These are phyloP conservation scores for Gobio gobio DNA, from an alignment of 2,113 vertebrate species.

Conservation along the genomic window DNA sequence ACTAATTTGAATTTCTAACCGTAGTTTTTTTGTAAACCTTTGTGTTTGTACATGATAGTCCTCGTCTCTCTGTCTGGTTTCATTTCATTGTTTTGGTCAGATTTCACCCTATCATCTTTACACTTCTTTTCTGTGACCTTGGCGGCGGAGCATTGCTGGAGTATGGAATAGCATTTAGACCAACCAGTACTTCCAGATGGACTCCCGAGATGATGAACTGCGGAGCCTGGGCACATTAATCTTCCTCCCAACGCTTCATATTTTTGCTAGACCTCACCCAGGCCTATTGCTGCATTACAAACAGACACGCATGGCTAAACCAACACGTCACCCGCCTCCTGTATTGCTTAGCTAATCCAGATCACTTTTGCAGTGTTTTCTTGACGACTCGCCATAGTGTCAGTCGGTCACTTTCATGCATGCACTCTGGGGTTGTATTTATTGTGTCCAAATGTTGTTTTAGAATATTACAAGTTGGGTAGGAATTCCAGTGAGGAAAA, in stretches of 20 bases:
- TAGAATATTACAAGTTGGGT: no score
- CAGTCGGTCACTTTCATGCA: neutral
- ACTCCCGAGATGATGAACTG: slow-evolving; percentile 75
- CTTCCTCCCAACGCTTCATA: slow-evolving; percentile 60
- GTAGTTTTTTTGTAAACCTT: neutral
- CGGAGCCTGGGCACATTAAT: slow-evolving; percentile 68
- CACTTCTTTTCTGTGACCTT: slow-evolving; percentile 69
- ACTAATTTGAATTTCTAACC: neutral
- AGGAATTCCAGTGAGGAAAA: no score
- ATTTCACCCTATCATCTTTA: slow-evolving; percentile 52
- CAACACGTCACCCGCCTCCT: slow-evolving; percentile 25
- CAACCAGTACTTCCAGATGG: slow-evolving; percentile 64
- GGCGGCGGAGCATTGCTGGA: slow-evolving; percentile 56
- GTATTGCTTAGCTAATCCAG: slow-evolving; percentile 6
- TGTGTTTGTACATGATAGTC: slow-evolving; percentile 36
- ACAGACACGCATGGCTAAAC: slow-evolving; percentile 39
- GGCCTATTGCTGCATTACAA: slow-evolving; percentile 51
- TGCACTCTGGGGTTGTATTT: neutral
- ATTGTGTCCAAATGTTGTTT: no score
- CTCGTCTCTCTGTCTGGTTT: neutral
- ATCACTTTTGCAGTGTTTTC: slow-evolving; percentile 26
- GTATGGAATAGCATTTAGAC: slow-evolving; percentile 63
- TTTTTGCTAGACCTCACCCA: slow-evolving; percentile 48
- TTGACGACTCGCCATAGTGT: neutral
- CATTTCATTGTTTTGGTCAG: slow-evolving; percentile 47